Percentiles rank a stretch among this genome's conserved stretches.
Conservation (phyloP, 2,113 vertebrate species). For the Chionodraco myersi region DNA sequence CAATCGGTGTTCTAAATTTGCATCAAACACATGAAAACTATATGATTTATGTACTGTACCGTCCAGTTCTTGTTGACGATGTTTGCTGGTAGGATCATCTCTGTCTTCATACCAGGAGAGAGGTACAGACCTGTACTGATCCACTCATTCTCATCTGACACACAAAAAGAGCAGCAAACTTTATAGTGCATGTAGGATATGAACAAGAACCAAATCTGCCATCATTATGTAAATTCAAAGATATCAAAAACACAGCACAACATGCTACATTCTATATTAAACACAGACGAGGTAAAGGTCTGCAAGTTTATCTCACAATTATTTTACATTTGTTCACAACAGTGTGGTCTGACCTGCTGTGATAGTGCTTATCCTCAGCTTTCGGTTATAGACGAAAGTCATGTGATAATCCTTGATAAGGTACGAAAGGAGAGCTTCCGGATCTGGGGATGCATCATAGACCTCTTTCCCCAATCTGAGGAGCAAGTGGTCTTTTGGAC, state of each 20-base stretch:
- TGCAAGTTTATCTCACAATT: not conserved
- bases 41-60: conserved; percentile 55
- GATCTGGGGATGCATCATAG: conserved; percentile 74
- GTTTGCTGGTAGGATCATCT: conserved; percentile 68
- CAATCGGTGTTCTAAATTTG: not conserved
- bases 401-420: conserved; percentile 67
- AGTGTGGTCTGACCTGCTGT: conserved; percentile 67
- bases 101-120: conserved; percentile 79
- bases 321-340: not conserved
- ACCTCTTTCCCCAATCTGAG: conserved; percentile 82
- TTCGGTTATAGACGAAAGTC: conserved; percentile 60
- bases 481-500: conserved; percentile 84
- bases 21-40: not conserved
- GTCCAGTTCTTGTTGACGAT: conserved; percentile 75
- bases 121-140: conserved; percentile 85
- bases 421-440: conserved; percentile 78
- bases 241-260: too few relatives aligned
- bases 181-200: not conserved
- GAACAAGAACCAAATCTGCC: not conserved
- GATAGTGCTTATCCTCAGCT: conserved; percentile 59
- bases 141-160: conserved; percentile 76
- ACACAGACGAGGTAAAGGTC: not conserved
- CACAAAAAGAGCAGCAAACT: conserved; percentile 9
- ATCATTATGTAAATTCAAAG: too few relatives aligned
- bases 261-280: too few relatives aligned